Conservation (phyloP, 2,888 invertebrate genomes). For the Apoda limacodes region DNA sequence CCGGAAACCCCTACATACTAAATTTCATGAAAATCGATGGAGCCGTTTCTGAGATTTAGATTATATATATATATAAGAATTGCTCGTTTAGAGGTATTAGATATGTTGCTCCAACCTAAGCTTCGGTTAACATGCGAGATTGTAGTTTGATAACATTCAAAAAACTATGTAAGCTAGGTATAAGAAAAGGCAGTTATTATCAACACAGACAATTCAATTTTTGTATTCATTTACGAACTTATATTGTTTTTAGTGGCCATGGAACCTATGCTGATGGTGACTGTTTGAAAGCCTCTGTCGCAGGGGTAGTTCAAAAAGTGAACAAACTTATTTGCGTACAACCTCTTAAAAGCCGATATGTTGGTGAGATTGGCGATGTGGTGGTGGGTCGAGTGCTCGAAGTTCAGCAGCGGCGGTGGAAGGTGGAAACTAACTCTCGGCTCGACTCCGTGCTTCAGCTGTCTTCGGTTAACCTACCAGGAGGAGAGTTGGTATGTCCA, state of each 20-base stretch:
- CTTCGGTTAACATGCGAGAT: no score
- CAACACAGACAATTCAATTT: neutral
- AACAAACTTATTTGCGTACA: constrained; percentile 94
- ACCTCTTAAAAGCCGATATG: constrained; percentile 91
- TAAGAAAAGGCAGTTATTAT: no score
- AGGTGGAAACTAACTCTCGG: constrained; percentile 93
- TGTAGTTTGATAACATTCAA: no score
- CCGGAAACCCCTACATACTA: no score
- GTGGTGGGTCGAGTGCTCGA: constrained; percentile 94
- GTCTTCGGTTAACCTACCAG: constrained; percentile 97
- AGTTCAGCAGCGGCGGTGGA: constrained; percentile 95
- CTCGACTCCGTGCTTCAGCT: constrained; percentile 88
- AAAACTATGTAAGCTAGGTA: no score
- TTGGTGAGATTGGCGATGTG: constrained; percentile 96
- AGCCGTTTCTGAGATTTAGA: no score
- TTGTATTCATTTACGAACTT: neutral
- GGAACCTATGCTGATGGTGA: constrained; percentile 93
- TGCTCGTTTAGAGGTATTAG: no score
- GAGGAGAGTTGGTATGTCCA: constrained; percentile 94
- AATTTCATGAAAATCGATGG: no score
- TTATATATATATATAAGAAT: no score
- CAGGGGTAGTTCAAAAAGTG: constrained; percentile 93
- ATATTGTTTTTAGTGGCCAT: constrained; percentile 80
- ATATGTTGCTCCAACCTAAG: no score
- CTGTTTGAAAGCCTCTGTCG: constrained; percentile 90